These are phyloP conservation scores for Mesembrinibis cayennensis DNA, from an alignment of 2,113 vertebrate species.

Conservation along the genomic window DNA sequence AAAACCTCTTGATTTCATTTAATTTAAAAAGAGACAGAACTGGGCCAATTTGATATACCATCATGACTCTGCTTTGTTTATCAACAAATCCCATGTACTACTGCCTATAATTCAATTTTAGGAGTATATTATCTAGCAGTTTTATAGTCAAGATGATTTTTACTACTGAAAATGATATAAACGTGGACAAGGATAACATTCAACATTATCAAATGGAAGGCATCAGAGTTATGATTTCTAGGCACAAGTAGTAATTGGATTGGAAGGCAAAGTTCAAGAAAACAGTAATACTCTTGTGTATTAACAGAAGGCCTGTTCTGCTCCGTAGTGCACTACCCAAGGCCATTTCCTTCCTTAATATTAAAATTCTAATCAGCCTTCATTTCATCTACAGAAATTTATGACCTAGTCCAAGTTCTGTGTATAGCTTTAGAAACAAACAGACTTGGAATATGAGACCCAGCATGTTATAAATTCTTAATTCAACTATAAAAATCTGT, in stretches of 20 bases:
- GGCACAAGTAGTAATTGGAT: not conserved
- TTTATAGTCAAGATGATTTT: not conserved
- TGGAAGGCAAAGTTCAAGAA: slow-evolving; percentile 57
- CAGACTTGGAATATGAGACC: not conserved
- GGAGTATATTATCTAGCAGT: not conserved
- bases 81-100: not conserved
- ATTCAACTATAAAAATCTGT: not conserved
- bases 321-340: not conserved
- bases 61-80: not conserved
- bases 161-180: not conserved
- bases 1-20: not conserved
- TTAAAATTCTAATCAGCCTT: slow-evolving; percentile 48
- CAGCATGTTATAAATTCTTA: not conserved
- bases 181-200: not conserved
- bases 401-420: not conserved
- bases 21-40: not conserved
- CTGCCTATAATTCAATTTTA: not conserved
- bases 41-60: not conserved
- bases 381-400: slow-evolving; percentile 34
- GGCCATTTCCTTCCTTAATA: slow-evolving; percentile 57
- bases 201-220: not conserved
- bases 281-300: slow-evolving; percentile 42
- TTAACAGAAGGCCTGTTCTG: slow-evolving; percentile 49
- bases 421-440: not conserved
- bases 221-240: slow-evolving; percentile 32